Conservation (phyloP, 2,113 vertebrate genomes). For the Gallinago jamesoni region DNA sequence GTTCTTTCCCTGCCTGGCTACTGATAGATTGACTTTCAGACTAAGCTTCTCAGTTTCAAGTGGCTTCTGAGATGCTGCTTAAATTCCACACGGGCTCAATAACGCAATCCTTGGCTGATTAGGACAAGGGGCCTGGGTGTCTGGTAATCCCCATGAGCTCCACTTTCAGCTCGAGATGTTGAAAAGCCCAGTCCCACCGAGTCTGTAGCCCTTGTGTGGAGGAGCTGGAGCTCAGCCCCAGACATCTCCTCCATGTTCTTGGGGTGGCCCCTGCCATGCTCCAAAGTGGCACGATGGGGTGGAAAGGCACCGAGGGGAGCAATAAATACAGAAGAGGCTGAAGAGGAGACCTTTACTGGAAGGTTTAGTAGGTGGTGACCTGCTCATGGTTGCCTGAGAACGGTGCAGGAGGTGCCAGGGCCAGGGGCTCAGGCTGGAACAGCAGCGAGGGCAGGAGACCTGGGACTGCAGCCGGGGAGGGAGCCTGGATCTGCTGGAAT, state of each 20-base stretch:
- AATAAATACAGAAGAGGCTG: not conserved
- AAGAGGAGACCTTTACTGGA: not conserved
- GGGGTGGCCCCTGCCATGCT: not conserved
- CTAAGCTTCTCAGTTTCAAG: not conserved
- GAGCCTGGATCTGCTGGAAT: not conserved
- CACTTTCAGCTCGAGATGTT: not conserved
- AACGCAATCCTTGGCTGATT: not conserved
- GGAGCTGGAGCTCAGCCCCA: not conserved
- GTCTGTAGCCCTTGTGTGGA: not conserved
- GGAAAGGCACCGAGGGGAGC: not conserved
- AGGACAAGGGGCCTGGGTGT: not conserved
- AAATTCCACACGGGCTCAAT: not conserved
- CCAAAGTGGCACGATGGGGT: not conserved
- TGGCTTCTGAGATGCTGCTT: slow-evolving; percentile 13
- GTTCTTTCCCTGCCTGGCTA: not conserved
- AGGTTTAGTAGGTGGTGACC: not conserved
- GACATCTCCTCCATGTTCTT: not conserved
- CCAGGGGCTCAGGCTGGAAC: not conserved
- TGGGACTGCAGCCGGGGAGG: not conserved
- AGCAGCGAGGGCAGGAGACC: not conserved
- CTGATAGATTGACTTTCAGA: not conserved
- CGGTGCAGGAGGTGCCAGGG: not conserved
- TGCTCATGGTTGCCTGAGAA: not conserved
- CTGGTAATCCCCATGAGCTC: not conserved
- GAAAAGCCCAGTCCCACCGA: not conserved